These are phyloP conservation scores for Cebidichthys violaceus DNA, from an alignment of 2,113 vertebrate genomes.

Conservation along the genomic window DNA sequence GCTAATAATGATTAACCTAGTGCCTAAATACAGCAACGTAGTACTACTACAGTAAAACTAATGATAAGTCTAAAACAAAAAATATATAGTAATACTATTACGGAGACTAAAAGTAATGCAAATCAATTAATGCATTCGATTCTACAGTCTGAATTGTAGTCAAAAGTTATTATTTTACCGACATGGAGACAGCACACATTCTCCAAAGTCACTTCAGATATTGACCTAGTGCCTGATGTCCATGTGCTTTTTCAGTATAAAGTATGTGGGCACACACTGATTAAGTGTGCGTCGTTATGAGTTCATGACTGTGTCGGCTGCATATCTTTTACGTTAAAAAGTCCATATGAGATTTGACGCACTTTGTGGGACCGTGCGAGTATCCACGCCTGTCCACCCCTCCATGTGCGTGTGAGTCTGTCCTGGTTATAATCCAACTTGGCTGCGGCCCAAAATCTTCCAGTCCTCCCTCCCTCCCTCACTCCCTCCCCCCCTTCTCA, in stretches of 20 bases:
- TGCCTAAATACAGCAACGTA: background rate
- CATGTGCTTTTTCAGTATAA: background rate
- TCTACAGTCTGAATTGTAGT: background rate
- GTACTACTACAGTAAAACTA: background rate
- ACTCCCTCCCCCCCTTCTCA: constrained; percentile 13
- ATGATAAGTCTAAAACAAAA: background rate
- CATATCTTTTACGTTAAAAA: background rate
- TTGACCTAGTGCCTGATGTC: background rate
- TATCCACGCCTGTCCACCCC: constrained; percentile 4
- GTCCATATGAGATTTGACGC: background rate
- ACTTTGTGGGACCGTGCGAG: constrained; percentile 1
- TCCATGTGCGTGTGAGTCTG: constrained; percentile 34
- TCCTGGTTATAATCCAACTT: constrained; percentile 61
- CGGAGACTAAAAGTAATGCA: background rate
- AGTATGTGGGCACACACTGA: background rate
- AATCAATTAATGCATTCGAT: background rate
- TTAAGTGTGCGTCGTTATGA: background rate
- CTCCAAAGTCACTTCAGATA: constrained; percentile 3
- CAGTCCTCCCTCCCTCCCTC: constrained; percentile 32
- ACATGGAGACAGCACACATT: background rate
- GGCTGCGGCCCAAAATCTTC: constrained; percentile 69
- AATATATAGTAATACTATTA: background rate
- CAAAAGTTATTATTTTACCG: background rate
- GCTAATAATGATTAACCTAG: background rate
- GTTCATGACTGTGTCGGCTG: background rate